phyloP scores from a whole-genome alignment of 2,113 vertebrate species.

The Typhlomys cinereus region DNA sequence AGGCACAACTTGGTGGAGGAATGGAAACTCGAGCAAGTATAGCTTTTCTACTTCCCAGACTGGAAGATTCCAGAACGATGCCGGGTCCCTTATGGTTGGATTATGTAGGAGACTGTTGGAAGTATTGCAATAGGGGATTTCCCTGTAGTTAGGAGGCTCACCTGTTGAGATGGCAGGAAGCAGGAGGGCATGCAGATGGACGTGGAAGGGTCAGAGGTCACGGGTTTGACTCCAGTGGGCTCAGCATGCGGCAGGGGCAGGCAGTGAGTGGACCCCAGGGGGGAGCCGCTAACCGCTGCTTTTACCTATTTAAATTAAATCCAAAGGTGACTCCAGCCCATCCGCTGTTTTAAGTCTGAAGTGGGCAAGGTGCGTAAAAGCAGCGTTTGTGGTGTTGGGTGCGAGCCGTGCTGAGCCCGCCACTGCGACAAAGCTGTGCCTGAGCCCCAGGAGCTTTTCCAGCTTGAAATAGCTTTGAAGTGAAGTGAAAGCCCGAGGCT shows the following conservation, averaged over 20 bases:
- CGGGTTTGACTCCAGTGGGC: too few relatives aligned
- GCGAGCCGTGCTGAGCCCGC: neutral
- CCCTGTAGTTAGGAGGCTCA: too few relatives aligned
- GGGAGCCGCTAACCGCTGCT: too few relatives aligned
- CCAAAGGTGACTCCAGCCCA: too few relatives aligned
- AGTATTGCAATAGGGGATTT: neutral
- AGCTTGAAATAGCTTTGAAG: neutral
- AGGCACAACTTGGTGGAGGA: neutral
- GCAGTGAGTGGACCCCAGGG: too few relatives aligned
- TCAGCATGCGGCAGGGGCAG: accelerated
- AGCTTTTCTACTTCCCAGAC: neutral
- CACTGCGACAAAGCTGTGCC: neutral
- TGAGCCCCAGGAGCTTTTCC: neutral
- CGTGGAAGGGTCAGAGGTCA: too few relatives aligned
- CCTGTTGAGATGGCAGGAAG: too few relatives aligned
- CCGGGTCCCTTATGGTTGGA: too few relatives aligned
- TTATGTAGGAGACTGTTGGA: too few relatives aligned
- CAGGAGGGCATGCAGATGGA: neutral
- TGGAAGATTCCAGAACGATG: too few relatives aligned
- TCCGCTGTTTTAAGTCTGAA: neutral
- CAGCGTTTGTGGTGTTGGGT: neutral
- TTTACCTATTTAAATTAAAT: too few relatives aligned
- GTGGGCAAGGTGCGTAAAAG: neutral
- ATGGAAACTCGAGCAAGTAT: neutral
- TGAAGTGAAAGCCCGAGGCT: neutral